phyloP scores from a whole-genome alignment of 64 coral and sea anemone genomes.

The Hydrozoanthus tunicans region DNA sequence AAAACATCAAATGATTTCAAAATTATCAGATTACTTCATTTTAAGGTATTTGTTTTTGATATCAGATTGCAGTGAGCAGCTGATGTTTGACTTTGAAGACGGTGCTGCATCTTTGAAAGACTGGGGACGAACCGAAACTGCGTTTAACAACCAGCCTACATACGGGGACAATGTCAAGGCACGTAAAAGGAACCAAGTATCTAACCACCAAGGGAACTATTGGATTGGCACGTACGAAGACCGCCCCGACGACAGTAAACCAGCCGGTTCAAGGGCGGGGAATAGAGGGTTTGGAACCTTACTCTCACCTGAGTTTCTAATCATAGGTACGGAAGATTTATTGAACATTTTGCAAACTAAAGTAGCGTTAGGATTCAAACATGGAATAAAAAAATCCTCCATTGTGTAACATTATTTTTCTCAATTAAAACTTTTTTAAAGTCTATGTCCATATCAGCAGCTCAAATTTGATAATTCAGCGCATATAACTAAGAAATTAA shows the following conservation, averaged over 20 bases:
- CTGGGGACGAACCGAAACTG: slow-evolving; percentile 25
- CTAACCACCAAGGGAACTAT: not conserved
- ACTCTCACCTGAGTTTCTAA: not conserved
- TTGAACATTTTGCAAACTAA: not conserved
- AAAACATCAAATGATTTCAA: not conserved
- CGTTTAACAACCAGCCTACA: not conserved
- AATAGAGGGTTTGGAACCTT: not conserved
- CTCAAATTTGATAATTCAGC: no score
- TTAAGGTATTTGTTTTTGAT: not conserved
- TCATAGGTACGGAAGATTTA: not conserved
- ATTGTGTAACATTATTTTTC: no score
- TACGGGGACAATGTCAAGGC: not conserved
- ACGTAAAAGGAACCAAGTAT: not conserved
- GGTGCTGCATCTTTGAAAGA: not conserved
- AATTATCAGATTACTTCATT: not conserved
- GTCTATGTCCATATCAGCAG: no score
- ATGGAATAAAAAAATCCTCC: not conserved
- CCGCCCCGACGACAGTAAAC: not conserved
- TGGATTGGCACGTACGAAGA: slow-evolving; percentile 11
- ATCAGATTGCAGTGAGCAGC: not conserved
- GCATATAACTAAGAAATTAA: no score
- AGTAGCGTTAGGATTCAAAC: not conserved
- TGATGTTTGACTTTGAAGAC: slow-evolving; percentile 6
- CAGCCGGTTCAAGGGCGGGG: not conserved
- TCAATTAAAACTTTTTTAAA: no score